Evolutionary conservation across 2,888 invertebrate genomes (phyloP).

Genomic region (Tetranychus truncatus): DNA sequence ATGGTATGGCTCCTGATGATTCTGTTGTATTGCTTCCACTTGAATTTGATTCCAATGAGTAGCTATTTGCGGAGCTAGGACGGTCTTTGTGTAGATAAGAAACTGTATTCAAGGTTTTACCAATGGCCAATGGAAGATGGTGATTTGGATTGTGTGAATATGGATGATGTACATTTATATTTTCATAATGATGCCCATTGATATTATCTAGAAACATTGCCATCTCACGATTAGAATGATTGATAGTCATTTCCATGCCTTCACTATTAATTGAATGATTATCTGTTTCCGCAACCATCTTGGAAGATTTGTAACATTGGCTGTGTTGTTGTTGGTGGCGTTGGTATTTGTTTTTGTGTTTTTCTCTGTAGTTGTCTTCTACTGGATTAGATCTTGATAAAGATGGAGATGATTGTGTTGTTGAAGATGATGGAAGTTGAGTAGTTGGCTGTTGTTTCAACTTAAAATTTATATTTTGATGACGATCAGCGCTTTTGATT

Average conservation of each 20-base stretch:
- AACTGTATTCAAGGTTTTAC: neutral
- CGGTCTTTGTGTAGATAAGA: neutral
- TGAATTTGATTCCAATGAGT: neutral
- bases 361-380: neutral
- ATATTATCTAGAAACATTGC: neutral
- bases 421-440: neutral
- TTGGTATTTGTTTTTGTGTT: too few species aligned
- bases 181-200: slow-evolving; percentile 3
- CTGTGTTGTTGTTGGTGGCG: neutral
- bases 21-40: neutral
- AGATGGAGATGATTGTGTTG: neutral
- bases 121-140: neutral
- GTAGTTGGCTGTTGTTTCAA: neutral
- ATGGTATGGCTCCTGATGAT: neutral
- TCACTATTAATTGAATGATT: neutral
- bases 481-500: neutral
- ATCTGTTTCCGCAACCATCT: neutral
- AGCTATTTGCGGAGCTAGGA: neutral
- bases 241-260: neutral
- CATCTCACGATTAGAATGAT: neutral
- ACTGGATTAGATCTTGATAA: neutral
- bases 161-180: neutral
- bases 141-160: neutral
- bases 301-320: neutral
- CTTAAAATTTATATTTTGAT: neutral